phyloP scores from a whole-genome alignment of 2,797 vertebrate species.

The Hylomyscus alleni region DNA sequence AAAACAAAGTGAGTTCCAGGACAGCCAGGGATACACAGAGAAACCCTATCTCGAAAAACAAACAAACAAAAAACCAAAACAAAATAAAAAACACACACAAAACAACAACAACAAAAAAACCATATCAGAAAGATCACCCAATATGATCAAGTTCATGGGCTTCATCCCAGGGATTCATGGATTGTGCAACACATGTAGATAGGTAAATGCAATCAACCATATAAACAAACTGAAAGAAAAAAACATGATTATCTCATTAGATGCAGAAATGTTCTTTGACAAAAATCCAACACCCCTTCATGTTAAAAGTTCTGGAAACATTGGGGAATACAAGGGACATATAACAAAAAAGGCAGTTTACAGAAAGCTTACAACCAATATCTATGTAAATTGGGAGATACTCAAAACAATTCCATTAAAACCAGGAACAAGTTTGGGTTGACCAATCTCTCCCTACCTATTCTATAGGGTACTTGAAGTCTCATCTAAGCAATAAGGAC shows the following conservation, averaged over 20 bases:
- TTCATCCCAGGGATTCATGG: background rate
- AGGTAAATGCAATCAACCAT: background rate
- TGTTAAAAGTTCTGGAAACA: background rate
- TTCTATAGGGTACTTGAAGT: background rate
- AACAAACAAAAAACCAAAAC: no score
- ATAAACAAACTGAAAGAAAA: background rate
- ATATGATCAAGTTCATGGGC: background rate
- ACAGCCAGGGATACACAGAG: no score
- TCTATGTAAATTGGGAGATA: background rate
- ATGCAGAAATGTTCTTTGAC: background rate
- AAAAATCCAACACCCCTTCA: background rate
- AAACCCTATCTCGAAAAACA: no score
- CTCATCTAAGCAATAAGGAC: background rate
- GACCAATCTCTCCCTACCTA: background rate
- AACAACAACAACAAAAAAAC: no score
- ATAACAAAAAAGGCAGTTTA: background rate
- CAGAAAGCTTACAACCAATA: background rate
- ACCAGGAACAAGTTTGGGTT: background rate
- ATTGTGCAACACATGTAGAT: background rate
- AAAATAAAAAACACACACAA: no score
- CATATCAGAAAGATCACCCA: background rate
- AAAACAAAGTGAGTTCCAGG: background rate
- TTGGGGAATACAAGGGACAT: background rate
- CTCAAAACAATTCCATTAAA: background rate
- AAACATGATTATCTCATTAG: background rate